Base-by-base conservation (phyloP, 2,797 vertebrate species). In the Anabacerthia variegaticeps region DNA sequence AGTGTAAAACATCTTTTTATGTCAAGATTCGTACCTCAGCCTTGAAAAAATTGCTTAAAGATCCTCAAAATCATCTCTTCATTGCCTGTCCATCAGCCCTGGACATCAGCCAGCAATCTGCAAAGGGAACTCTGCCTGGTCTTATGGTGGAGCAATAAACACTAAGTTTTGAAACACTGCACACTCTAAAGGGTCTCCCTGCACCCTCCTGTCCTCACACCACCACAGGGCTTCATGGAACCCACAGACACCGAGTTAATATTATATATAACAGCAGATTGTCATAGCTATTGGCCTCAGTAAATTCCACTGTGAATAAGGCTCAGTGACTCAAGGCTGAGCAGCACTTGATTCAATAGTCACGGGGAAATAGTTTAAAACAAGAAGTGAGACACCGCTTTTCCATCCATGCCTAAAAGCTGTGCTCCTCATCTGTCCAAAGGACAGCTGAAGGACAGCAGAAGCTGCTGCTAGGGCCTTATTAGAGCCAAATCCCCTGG, bases 321-420 rank as follows among this genome's bases (percentile, higher is more conserved):
- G 43, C 63, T 62, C 58, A 18, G 54, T 75, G 92, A 95, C 85
- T 95, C 87, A 80, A 92, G 92, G 87, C 81, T 74, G 63, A 91
- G 84, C 43, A 68, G n/a, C 48, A n/a, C 54, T 85, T n/a, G 24
- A 63, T 83, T 80, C 88, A 56, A 4, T 0, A 77, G 81, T 74
- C 88, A 91, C 12, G 61, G 91, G 81, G n/a, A 94, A 83, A 71
- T 0, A 43, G 72, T 65, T 73, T 68, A 51, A 89, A 89, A 85
- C 36, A 49, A 85, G 81, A 83, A 85, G 68, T 30, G 61, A 93
- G 72, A 85, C 37, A 14, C 1, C 11, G 16, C 46, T 96, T 94
- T 93, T 94, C 89, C 91, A 92, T 32, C 56, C 3, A 0, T 30
- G n/a, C 73, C 59, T 73, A 87, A 46, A 63, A 89, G 66, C 69